Evolutionary conservation across 2,888 invertebrate species (phyloP).

Genomic region (Xanthostigma xanthostigma): DNA sequence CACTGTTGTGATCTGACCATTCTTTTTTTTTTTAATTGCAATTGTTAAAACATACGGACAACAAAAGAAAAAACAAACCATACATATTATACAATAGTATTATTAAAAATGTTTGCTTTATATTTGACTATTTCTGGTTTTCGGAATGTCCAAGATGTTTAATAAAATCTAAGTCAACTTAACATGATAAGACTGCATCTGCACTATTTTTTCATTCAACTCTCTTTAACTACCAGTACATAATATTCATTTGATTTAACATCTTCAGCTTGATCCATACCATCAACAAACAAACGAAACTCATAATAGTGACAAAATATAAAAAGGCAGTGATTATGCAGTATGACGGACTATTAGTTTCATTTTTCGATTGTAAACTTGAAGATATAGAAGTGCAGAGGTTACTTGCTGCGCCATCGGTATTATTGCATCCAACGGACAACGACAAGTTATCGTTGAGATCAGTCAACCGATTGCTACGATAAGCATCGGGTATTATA

Average conservation of each 20-base stretch:
- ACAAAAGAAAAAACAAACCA: too few species aligned
- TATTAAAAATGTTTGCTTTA: background rate
- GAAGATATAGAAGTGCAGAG: slow-evolving; percentile 9
- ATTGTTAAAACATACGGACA: too few species aligned
- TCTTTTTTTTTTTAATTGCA: too few species aligned
- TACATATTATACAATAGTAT: slow-evolving; percentile 4
- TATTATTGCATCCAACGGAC: too few species aligned
- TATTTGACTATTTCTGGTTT: background rate
- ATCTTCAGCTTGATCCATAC: slow-evolving; percentile 28
- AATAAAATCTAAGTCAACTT: too few species aligned
- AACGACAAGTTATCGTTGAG: background rate
- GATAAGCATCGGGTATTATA: slow-evolving; percentile 1
- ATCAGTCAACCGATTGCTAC: slow-evolving; percentile 2
- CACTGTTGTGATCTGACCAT: too few species aligned
- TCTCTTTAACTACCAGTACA: slow-evolving; percentile 27
- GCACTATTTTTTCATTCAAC: background rate
- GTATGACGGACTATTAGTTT: slow-evolving; percentile 19
- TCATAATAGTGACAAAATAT: slow-evolving; percentile 28
- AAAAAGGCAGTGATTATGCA: slow-evolving; percentile 28
- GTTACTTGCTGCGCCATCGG: too few species aligned
- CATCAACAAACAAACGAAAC: slow-evolving; percentile 27
- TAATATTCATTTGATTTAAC: slow-evolving; percentile 26
- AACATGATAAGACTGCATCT: background rate
- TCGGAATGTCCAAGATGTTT: too few species aligned
- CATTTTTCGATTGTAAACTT: slow-evolving; percentile 9